Evolutionary conservation across 2,113 vertebrate species (phyloP).

Genomic region (Ammodytes marinus): DNA sequence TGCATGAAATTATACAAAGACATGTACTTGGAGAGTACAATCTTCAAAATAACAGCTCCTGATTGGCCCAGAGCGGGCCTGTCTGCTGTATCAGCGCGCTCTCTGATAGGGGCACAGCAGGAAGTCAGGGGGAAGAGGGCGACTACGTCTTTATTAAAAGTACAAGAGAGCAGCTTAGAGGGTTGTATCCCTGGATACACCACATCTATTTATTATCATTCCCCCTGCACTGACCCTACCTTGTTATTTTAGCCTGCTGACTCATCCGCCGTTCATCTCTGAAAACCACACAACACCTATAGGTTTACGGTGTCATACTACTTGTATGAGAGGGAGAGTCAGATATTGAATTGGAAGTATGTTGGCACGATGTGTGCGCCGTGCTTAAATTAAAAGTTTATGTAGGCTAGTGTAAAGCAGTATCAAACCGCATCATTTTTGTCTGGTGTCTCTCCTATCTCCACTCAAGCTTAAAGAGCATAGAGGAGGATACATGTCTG

Average conservation of each 20-base stretch:
- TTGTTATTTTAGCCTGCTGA: constrained; percentile 94
- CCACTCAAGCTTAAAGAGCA: constrained; percentile 3
- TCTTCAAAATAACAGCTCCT: constrained; percentile 31
- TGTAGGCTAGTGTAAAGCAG: constrained; percentile 39
- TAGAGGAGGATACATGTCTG: neutral
- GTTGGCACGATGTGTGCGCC: constrained; percentile 27
- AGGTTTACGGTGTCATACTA: constrained; percentile 85
- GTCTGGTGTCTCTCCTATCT: constrained; percentile 6
- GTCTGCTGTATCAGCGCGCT: constrained; percentile 60
- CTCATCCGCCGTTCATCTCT: constrained; percentile 91
- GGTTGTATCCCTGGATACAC: constrained; percentile 86
- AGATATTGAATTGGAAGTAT: constrained; percentile 29
- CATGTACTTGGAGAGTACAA: neutral
- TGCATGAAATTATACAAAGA: neutral
- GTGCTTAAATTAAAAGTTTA: constrained; percentile 37
- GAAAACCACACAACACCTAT: constrained; percentile 89
- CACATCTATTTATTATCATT: constrained; percentile 88
- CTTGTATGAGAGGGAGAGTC: constrained; percentile 62
- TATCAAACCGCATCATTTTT: neutral
- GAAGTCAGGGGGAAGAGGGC: constrained; percentile 35
- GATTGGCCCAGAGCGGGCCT: constrained; percentile 48
- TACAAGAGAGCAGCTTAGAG: constrained; percentile 76
- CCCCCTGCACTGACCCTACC: constrained; percentile 84
- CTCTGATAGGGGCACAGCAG: constrained; percentile 67
- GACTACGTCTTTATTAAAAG: constrained; percentile 78